Percentiles rank a stretch among this genome's conserved stretches.
These are phyloP conservation scores for Nibea coibor DNA, from an alignment of 2,113 vertebrate genomes.

Conservation along the genomic window DNA sequence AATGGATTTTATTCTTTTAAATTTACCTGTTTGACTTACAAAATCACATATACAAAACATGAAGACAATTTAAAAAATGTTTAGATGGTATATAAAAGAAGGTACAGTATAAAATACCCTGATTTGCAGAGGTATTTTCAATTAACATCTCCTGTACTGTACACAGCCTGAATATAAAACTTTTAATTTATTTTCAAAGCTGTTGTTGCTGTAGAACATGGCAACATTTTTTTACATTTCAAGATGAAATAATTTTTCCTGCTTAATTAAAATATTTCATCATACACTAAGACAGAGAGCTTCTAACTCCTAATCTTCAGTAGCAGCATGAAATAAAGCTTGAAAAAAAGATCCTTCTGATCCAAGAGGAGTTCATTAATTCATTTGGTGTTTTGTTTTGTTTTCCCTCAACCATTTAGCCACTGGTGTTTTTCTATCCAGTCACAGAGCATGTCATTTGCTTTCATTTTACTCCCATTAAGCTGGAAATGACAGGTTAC, in stretches of 20 bases:
- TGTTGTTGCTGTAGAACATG: background rate
- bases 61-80: background rate
- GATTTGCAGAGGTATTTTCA: background rate
- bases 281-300: background rate
- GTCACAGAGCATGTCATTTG: background rate
- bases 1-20: slow-evolving; percentile 19
- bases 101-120: background rate
- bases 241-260: background rate
- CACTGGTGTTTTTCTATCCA: background rate
- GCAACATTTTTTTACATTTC: background rate
- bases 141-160: too few species aligned
- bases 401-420: background rate
- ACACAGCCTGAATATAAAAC: background rate
- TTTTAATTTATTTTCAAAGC: background rate
- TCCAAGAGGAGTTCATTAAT: background rate
- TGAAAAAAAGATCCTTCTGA: background rate
- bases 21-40: background rate
- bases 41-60: slow-evolving; percentile 5
- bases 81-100: background rate
- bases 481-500: slow-evolving; percentile 21
- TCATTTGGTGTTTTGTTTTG: background rate
- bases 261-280: background rate
- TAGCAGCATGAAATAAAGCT: background rate
- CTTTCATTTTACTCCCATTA: slow-evolving; percentile 4
- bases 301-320: background rate